These are phyloP conservation scores for Caenorhabditis inopinata DNA, from an alignment of 1,140 invertebrate species.

Conservation along the genomic window DNA sequence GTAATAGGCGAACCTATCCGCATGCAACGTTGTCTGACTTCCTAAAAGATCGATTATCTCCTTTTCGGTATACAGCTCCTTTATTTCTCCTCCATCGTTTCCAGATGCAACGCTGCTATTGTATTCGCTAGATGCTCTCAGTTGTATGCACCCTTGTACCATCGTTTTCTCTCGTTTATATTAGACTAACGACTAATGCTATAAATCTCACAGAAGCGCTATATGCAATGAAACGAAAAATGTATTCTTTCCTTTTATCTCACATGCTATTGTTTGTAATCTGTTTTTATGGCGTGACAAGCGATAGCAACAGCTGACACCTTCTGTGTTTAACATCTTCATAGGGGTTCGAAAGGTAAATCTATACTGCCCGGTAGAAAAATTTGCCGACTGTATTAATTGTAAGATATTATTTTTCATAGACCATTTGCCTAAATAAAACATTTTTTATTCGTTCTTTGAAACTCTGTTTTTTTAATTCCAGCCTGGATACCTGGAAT, in stretches of 20 bases:
- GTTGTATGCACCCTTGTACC: neutral
- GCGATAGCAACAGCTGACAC: slow-evolving; percentile 9
- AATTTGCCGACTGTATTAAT: too few relatives aligned
- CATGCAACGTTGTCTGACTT: slow-evolving; percentile 15
- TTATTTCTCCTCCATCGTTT: neutral
- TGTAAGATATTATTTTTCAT: too few relatives aligned
- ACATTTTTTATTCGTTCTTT: too few relatives aligned
- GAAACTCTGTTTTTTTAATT: too few relatives aligned
- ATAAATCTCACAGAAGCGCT: slow-evolving; percentile 5
- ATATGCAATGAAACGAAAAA: neutral
- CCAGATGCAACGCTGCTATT: neutral
- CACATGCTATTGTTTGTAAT: neutral
- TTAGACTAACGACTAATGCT: neutral
- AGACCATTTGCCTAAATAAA: too few relatives aligned
- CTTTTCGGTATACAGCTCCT: slow-evolving; percentile 13
- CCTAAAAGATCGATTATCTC: neutral
- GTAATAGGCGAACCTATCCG: neutral
- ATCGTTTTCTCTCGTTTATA: neutral
- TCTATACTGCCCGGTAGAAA: too few relatives aligned
- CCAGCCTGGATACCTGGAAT: too few relatives aligned
- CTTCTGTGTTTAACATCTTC: too few relatives aligned
- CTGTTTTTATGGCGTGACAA: neutral
- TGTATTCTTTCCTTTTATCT: neutral
- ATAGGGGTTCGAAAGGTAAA: too few relatives aligned
- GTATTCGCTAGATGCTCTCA: neutral